Base-by-base conservation (phyloP, 2,797 vertebrate genomes). In the Coluber constrictor region DNA sequence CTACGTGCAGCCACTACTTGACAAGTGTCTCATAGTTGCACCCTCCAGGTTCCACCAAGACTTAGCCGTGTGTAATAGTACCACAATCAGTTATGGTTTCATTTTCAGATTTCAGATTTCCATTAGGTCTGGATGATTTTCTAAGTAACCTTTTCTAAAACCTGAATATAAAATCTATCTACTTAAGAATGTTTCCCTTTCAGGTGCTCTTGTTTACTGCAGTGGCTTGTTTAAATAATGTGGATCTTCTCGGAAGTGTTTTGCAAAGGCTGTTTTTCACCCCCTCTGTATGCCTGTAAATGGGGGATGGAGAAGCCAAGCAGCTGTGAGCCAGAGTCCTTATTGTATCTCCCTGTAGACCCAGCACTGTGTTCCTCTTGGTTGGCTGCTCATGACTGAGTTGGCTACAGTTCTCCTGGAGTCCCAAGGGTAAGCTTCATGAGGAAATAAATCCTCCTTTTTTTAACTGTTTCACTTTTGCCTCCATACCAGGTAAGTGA, bases 281-380 rank as follows among this genome's bases (percentile, higher is more conserved):
- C 55, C 5, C 37, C 20, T 23, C 56, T 88, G 29, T 55, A 74
- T 93, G 86, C 63, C 86, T 89, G 74, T 86, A 47, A 91, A 60
- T 63, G 32, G 16, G 86, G 89, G 51, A 32, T 37, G 57, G 66
- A 43, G 74, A 9, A 20, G 51, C 47, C 55, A 87, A 92, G 32
- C 86, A 43, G 13, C 86, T 91, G 55, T 57, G 37, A 91, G 13
- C 43, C 37, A 55, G 63, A 91, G n/a, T 27, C 59, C 63, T 57
- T n/a, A 16, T 61, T 29, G 74, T 83, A 60, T 47, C 88, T 94
- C 59, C 70, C 90, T 91, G 60, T 55, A 91, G 87, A 91, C 74
- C 92, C 74, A 55, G n/a, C 57, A 37, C 88, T 25, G 16, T 93
- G 87, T 92, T 32, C 93, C 89, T 90, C 92, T 94, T 91, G 90